Percentiles rank a stretch among this genome's conserved stretches.
phyloP scores from a whole-genome alignment of 2,888 invertebrate species.

The Parthenolecanium corni region DNA sequence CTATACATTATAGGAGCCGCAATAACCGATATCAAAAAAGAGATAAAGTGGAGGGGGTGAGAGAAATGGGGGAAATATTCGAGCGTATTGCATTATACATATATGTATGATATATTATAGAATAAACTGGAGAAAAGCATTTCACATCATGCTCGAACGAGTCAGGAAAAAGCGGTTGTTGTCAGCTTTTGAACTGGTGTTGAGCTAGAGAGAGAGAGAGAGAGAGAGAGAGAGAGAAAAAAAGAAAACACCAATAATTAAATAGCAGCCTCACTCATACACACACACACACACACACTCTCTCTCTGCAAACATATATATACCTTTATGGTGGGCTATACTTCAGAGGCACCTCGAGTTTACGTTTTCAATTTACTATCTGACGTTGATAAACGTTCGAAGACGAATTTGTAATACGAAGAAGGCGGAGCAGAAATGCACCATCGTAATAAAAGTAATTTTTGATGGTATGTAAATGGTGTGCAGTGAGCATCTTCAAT shows the following conservation, averaged over 20 bases:
- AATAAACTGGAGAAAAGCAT: slow-evolving; percentile 15
- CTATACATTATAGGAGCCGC: too few relatives aligned
- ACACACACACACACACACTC: too few relatives aligned
- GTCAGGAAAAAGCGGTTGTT: slow-evolving; percentile 18
- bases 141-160: slow-evolving; percentile 8
- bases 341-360: slow-evolving; percentile 18
- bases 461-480: slow-evolving; percentile 18
- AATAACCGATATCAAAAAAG: too few relatives aligned
- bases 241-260: slow-evolving; percentile 18
- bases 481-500: not conserved
- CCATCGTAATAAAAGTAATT: slow-evolving; percentile 23
- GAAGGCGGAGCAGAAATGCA: slow-evolving; percentile 18
- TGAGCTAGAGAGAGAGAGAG: slow-evolving; percentile 1
- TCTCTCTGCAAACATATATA: too few relatives aligned
- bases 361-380: slow-evolving; percentile 24
- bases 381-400: slow-evolving; percentile 27
- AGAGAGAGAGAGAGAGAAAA: too few relatives aligned
- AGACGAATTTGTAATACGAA: slow-evolving; percentile 25
- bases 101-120: slow-evolving; percentile 17
- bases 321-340: not conserved
- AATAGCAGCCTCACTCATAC: not conserved
- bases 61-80: not conserved
- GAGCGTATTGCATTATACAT: not conserved
- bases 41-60: too few relatives aligned
- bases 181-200: slow-evolving; percentile 23